These are phyloP conservation scores for Lepilemur ruficaudatus DNA, from an alignment of 2,797 vertebrate genomes.

Conservation along the genomic window DNA sequence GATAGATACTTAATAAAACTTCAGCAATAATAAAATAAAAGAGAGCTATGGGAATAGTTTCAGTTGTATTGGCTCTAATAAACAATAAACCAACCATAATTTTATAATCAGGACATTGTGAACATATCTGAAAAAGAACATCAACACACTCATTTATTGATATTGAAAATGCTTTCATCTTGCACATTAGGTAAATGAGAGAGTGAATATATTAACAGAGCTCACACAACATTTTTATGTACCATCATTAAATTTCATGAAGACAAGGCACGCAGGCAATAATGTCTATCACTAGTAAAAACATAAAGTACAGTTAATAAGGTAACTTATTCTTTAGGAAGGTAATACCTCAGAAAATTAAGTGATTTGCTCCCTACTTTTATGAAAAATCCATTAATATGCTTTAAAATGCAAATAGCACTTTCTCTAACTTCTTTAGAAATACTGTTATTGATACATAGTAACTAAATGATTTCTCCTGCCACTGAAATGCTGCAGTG, in stretches of 20 bases:
- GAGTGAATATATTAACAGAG: neutral
- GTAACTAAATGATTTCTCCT: neutral
- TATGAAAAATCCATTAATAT: neutral
- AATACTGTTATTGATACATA: neutral
- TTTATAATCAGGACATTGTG: conserved; percentile 1
- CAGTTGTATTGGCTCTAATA: neutral
- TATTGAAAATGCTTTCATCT: conserved; percentile 2
- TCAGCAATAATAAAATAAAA: conserved; percentile 16
- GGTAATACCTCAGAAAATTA: neutral
- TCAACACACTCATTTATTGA: neutral
- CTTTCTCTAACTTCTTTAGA: neutral
- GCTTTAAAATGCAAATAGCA: neutral
- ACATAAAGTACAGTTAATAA: neutral
- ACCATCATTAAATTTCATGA: neutral
- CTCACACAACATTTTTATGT: neutral
- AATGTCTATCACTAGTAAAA: neutral
- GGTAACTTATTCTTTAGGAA: neutral
- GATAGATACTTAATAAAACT: neutral
- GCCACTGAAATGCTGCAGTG: neutral
- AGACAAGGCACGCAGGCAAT: neutral
- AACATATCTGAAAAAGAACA: neutral
- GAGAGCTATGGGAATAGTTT: neutral
- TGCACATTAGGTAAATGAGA: neutral
- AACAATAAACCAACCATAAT: neutral
- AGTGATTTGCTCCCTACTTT: neutral